Percentiles rank a stretch among this genome's conserved stretches.
phyloP scores from a whole-genome alignment of 1,140 invertebrate species.

The Apis cerana region DNA sequence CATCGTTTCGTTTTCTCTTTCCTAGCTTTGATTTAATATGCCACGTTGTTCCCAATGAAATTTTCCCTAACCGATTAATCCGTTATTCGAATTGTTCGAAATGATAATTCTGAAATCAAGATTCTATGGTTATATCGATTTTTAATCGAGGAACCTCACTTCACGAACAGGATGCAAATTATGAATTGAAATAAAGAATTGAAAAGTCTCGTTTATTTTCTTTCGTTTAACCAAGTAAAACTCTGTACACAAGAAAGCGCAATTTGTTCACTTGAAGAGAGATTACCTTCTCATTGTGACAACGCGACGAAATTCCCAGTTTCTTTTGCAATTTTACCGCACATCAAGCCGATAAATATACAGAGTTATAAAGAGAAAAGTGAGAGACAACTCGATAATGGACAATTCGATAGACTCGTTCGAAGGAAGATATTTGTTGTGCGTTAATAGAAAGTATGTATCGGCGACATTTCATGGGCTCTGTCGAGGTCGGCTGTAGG shows the following conservation, averaged over 20 bases:
- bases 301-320: background rate
- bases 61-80: too few species aligned
- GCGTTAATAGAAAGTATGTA: constrained; percentile 22
- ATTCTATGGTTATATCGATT: too few species aligned
- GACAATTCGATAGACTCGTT: background rate
- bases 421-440: background rate
- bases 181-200: background rate
- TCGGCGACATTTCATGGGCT: background rate
- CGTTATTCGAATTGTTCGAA: too few species aligned
- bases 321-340: background rate
- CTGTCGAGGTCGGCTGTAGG: background rate
- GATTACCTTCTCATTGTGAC: background rate
- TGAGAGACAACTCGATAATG: background rate
- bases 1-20: constrained; percentile 26
- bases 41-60: background rate
- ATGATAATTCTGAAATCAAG: too few species aligned
- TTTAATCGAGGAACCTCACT: too few species aligned
- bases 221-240: background rate
- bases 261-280: background rate
- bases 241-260: background rate
- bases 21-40: background rate
- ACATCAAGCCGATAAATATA: background rate
- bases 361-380: background rate
- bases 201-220: background rate
- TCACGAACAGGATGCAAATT: background rate